phyloP scores from a whole-genome alignment of 2,888 invertebrate genomes.

The Lamellibrachia satsuma region DNA sequence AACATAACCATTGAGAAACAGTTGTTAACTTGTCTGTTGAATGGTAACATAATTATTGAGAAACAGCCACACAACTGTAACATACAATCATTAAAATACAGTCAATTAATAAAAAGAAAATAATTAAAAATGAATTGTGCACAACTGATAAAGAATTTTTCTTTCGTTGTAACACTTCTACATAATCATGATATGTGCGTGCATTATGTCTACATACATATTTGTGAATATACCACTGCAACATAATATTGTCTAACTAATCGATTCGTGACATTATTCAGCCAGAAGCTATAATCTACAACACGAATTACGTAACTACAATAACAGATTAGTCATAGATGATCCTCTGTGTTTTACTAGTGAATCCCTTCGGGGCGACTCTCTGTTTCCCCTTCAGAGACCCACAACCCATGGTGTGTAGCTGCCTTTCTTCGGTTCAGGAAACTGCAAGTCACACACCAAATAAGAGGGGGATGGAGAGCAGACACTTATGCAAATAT shows the following conservation, averaged over 20 bases:
- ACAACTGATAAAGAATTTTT: no score
- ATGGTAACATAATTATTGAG: no score
- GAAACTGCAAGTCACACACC: slow-evolving; percentile 48
- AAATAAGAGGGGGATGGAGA: background rate
- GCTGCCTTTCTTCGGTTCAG: slow-evolving; percentile 48
- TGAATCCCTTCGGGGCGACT: background rate
- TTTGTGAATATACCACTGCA: background rate
- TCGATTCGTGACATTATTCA: background rate
- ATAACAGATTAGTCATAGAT: background rate
- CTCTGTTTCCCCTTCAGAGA: slow-evolving; percentile 22
- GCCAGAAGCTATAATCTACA: background rate
- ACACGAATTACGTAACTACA: background rate
- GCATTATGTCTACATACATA: background rate
- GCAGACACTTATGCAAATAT: background rate
- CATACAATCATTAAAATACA: no score
- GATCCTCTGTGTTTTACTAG: background rate
- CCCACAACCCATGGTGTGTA: slow-evolving; percentile 58
- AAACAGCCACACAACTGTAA: no score
- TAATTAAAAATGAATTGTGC: no score
- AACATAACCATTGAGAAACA: no score
- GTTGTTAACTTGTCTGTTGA: no score
- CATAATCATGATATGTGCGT: background rate
- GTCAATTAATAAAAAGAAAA: no score
- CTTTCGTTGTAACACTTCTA: background rate
- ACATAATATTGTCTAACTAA: background rate